Conservation (phyloP, 2,888 invertebrate species). For the Salticus scenicus region DNA sequence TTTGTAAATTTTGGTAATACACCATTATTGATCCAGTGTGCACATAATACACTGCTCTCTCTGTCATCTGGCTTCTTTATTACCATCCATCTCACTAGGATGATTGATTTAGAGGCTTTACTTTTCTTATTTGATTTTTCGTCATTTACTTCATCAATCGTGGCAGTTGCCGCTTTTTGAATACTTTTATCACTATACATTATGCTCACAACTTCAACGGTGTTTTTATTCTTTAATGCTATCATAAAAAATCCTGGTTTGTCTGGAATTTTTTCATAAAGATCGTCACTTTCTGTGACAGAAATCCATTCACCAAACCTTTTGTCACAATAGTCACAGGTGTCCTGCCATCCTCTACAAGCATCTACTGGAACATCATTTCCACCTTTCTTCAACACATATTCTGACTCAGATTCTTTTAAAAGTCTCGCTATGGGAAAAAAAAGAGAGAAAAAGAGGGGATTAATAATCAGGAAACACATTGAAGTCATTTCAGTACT, state of each 20-base stretch:
- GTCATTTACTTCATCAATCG: constrained; percentile 20
- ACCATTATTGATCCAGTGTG: constrained; percentile 54
- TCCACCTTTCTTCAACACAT: constrained; percentile 6
- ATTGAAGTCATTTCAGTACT: too few relatives aligned
- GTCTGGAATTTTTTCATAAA: constrained; percentile 38
- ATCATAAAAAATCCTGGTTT: constrained; percentile 47
- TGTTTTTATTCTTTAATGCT: constrained; percentile 32
- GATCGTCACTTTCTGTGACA: constrained; percentile 27
- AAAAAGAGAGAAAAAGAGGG: background rate
- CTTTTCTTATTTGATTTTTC: constrained; percentile 40
- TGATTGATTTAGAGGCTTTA: constrained; percentile 38
- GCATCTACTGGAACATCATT: constrained; percentile 21
- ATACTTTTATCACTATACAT: constrained; percentile 17
- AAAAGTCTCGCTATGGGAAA: background rate
- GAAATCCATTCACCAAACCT: constrained; percentile 43
- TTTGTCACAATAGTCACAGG: constrained; percentile 54
- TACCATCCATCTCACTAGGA: constrained; percentile 41
- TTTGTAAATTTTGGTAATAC: constrained; percentile 26
- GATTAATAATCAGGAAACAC: too few relatives aligned
- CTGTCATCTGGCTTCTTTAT: constrained; percentile 41
- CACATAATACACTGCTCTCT: constrained; percentile 40
- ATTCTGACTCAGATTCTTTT: background rate
- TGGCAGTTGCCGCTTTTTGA: constrained; percentile 12
- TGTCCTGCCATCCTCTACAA: constrained; percentile 42
- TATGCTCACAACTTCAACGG: constrained; percentile 35